Conservation (phyloP, 2,113 vertebrate species). For the Dicrurus megarhynchus region DNA sequence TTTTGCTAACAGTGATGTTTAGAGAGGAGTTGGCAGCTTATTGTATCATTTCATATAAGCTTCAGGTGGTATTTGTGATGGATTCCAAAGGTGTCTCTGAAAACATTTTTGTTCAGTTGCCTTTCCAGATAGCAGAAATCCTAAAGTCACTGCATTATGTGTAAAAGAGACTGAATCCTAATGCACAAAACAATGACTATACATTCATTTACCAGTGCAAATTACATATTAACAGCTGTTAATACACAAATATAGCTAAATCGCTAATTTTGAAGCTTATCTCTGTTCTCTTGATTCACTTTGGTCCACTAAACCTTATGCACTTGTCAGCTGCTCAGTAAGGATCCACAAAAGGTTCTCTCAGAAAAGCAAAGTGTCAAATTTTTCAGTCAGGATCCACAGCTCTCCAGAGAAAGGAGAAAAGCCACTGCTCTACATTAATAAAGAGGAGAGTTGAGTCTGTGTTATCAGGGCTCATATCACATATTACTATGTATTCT, state of each 20-base stretch:
- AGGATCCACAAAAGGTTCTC: not conserved
- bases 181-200: not conserved
- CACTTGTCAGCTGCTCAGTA: not conserved
- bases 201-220: not conserved
- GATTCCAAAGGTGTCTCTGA: not conserved
- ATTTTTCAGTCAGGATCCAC: not conserved
- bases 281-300: not conserved
- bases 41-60: not conserved
- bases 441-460: not conserved
- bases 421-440: not conserved
- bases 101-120: not conserved
- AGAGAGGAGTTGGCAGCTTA: not conserved
- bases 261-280: not conserved
- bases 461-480: not conserved
- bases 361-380: not conserved
- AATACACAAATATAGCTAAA: not conserved
- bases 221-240: not conserved
- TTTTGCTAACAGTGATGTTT: not conserved
- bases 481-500: not conserved
- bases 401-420: not conserved
- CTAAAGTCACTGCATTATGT: not conserved
- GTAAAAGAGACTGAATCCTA: not conserved
- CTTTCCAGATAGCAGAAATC: not conserved
- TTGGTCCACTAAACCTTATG: not conserved
- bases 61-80: not conserved